Base-by-base conservation (phyloP, 1,140 invertebrate species). In the Anthonomus grandis region DNA sequence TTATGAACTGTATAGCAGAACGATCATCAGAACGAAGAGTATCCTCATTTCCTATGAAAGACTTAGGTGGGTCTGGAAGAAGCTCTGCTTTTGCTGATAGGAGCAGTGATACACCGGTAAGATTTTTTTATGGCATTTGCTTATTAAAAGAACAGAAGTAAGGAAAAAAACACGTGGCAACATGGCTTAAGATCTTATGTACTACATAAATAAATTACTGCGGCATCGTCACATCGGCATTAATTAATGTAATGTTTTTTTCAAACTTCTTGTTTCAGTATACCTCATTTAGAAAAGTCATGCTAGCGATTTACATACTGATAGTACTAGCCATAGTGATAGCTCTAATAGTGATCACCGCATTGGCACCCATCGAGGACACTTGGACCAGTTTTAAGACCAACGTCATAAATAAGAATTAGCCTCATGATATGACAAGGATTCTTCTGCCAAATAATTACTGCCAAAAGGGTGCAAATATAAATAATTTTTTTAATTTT, bases 31-130 rank as follows among this genome's bases (percentile, higher is more conserved):
- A 80, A 62, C 83, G 86, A 60, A 80, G 86, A 60, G 83, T 89
- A 12, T 87, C 87, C 69, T 80, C 86, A 9, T 90, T 91, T 77
- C 88, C 88, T 10, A 89, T 91, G 87, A 89, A 89, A 67, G 87
- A 91, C 69, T 80, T 91, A 75, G 83, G 71, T 75, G 83, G 52
- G 79, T 83, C 76, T 73, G 80, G 74, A 18, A 69, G 85, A 62
- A 78, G 71, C 57, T 70, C 77, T 47, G 72, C 77, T 41, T 82
- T 83, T 68, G 74, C 81, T 59, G 87, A 90, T 66, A 75, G 82
- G 48, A 86, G 81, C 68, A 76, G 80, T 60, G 88, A 91, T 73
- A 85, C 87, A 38, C 86, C 88, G 62, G 89, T 91, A 78, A 83
- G 78, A 61, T 39, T 21, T 42, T 54, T 10, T 23, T 1, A 13